phyloP scores from a whole-genome alignment of 2,888 invertebrate species.

The Leucania comma region DNA sequence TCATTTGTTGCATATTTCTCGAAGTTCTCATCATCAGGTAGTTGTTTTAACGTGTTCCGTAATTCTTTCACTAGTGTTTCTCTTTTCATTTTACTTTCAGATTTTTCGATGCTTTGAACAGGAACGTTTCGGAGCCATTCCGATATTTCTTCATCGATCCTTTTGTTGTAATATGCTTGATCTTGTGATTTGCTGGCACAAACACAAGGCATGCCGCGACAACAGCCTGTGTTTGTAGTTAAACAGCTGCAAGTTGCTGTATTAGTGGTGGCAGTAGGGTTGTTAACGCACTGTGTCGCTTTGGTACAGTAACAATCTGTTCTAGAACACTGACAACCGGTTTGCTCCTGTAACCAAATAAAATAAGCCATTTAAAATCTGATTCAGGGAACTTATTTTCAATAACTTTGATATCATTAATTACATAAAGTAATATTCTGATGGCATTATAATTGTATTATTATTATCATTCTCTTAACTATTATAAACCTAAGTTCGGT shows the following conservation, averaged over 20 bases:
- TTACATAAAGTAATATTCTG: neutral
- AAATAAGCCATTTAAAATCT: neutral
- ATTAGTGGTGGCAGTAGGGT: neutral
- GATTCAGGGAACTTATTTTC: neutral
- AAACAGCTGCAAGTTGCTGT: slow-evolving; percentile 8
- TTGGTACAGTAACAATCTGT: slow-evolving; percentile 25
- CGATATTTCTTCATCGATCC: slow-evolving; percentile 59
- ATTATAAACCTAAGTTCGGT: no score
- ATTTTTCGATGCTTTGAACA: slow-evolving; percentile 64
- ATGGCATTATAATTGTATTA: neutral
- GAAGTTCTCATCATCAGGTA: slow-evolving; percentile 62
- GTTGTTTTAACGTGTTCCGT: slow-evolving; percentile 53
- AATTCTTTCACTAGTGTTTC: slow-evolving; percentile 62
- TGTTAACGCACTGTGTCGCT: slow-evolving; percentile 34
- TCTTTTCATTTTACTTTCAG: slow-evolving; percentile 57
- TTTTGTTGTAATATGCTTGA: slow-evolving; percentile 37
- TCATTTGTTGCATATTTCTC: slow-evolving; percentile 59
- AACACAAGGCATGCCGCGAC: slow-evolving; percentile 20
- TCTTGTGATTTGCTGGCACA: slow-evolving; percentile 24
- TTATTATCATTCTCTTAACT: no score
- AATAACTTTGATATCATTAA: neutral
- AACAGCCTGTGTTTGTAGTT: neutral
- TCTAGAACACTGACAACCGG: slow-evolving; percentile 27
- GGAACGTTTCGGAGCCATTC: slow-evolving; percentile 73
- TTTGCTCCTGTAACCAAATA: slow-evolving; percentile 17